These are phyloP conservation scores for Oostethus manadensis DNA, from an alignment of 2,113 vertebrate genomes.

Conservation along the genomic window DNA sequence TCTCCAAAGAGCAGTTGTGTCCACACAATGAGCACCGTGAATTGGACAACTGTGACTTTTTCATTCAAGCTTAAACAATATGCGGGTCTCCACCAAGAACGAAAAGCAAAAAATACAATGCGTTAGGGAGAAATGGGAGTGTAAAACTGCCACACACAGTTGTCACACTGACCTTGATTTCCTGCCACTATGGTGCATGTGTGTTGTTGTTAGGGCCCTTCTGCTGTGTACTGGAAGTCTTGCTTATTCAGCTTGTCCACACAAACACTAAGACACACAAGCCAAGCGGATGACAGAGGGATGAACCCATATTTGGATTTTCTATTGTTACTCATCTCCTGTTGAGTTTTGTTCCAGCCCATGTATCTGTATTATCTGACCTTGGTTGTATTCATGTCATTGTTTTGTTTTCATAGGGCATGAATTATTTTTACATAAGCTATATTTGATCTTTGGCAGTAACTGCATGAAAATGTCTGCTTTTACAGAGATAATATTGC, in stretches of 20 bases:
- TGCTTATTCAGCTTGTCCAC: conserved; percentile 54
- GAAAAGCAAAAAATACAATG: conserved; percentile 43
- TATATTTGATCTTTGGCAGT: too few relatives aligned
- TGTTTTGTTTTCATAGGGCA: too few relatives aligned
- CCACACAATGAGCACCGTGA: conserved; percentile 22
- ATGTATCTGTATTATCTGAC: too few relatives aligned
- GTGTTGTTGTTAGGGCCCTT: conserved; percentile 45
- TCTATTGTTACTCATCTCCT: conserved; percentile 7
- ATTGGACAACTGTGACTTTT: conserved; percentile 11
- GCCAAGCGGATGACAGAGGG: conserved; percentile 6
- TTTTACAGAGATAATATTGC: too few relatives aligned
- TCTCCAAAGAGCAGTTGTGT: conserved; percentile 19
- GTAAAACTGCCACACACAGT: conserved; percentile 44
- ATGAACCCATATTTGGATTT: conserved; percentile 1
- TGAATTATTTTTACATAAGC: too few relatives aligned
- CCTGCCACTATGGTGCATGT: conserved; percentile 9
- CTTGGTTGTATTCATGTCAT: too few relatives aligned
- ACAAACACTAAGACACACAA: conserved; percentile 17
- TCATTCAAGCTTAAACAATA: conserved; percentile 40
- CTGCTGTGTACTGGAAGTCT: conserved; percentile 50
- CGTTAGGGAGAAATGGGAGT: conserved; percentile 37
- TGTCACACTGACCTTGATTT: conserved; percentile 63
- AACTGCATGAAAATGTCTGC: too few relatives aligned
- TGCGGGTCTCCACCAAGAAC: conserved; percentile 12
- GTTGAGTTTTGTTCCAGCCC: not conserved